Conservation (phyloP, 2,797 vertebrate species). For the Anniella stebbinsi region DNA sequence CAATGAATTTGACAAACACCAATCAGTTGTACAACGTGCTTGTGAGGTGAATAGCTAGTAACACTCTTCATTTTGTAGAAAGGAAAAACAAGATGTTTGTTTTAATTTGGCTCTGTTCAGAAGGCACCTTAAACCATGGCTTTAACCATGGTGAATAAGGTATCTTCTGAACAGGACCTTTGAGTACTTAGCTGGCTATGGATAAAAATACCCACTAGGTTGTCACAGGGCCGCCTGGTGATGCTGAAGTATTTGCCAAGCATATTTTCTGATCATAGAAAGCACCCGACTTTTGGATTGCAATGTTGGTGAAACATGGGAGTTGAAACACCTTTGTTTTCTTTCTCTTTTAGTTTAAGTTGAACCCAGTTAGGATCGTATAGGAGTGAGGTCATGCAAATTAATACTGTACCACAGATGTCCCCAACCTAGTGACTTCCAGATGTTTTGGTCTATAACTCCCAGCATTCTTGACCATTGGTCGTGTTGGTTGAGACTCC, state of each 20-base stretch:
- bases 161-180: neutral
- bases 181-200: neutral
- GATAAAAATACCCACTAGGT: neutral
- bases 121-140: no score
- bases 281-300: neutral
- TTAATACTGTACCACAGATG: neutral
- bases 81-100: neutral
- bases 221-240: neutral
- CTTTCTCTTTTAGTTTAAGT: neutral
- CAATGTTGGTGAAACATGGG: neutral
- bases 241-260: neutral
- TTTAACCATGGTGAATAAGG: neutral
- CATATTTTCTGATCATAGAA: neutral
- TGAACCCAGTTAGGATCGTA: neutral
- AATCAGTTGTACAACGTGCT: neutral
- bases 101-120: neutral
- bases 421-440: no score
- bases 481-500: neutral
- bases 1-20: constrained; percentile 7
- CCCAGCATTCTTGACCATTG: neutral
- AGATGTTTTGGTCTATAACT: neutral
- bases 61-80: constrained; percentile 3
- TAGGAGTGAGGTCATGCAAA: neutral
- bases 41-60: neutral
- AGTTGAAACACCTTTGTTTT: neutral